Evolutionary conservation across 2,113 vertebrate species (phyloP), one percentile per base, ranked within the genome.

Genomic region (Eidolon helvum): DNA sequence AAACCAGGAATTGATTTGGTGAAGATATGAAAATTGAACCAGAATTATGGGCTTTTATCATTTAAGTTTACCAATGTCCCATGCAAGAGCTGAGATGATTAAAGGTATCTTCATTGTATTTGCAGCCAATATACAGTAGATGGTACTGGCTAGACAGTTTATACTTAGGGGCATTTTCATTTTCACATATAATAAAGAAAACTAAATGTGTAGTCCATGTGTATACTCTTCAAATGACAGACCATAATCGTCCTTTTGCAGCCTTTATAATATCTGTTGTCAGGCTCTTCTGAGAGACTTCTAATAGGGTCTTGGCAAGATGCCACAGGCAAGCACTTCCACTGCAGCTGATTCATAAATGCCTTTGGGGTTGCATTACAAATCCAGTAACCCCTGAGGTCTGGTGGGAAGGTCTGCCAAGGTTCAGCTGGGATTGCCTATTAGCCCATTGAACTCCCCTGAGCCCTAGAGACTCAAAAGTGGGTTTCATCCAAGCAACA

Each of bases 201-300:
- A 87, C 68, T 95, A 91, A 97, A 97, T 91, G 80, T 96, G 72
- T 90, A 96, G 96, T 98, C 97, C 72, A 82, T 96, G 86, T 74
- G 48, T 83, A 63, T 71, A 90, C 97, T 96, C 78, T 63, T 95
- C 88, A 97, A 97, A 97, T 84, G 97, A 96, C 96, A 98, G 66
- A 88, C 55, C 85, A 85, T 95, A 98, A 91, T 93, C 45, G 5
- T 75, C 97, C 96, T 95, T 97, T 93, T 97, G 94, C 96, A 98
- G 92, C 92, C 92, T 97, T 92, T 93, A 79, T 83, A 97, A 90
- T 96, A 96, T 97, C 83, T 95, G 88, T 96, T 98, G 94, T 98
- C 97, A 98, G 97, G 95, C 45, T 87, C 80, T 97, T 97, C 92
- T 97, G 92, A 97, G 90, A 98, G 88, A 97, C 86, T 97, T 92